Percentiles rank a stretch among this genome's conserved stretches.
Evolutionary conservation across 2,113 vertebrate genomes (phyloP).

Genomic region (Rhea americana): DNA sequence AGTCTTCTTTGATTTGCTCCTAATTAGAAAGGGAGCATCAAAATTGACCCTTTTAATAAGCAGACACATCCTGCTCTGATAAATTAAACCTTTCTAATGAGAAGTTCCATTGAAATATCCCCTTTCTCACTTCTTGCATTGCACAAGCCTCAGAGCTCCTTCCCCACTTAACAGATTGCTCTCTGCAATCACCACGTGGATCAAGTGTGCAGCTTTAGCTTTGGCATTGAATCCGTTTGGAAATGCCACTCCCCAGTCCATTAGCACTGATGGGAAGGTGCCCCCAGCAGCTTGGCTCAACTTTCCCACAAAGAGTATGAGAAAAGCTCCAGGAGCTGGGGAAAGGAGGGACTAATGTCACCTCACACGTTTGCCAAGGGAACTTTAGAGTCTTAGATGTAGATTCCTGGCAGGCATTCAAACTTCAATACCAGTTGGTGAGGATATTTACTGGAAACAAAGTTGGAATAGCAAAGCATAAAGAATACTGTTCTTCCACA

Average conservation of each 20-base stretch:
- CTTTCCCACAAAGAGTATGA: accelerated
- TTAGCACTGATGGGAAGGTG: neutral
- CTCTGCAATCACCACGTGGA: neutral
- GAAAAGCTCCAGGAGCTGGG: neutral
- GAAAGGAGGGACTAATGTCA: neutral
- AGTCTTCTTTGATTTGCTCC: neutral
- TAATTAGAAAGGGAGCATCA: neutral
- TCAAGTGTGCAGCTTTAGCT: neutral
- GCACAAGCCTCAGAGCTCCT: neutral
- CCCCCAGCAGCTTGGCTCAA: neutral
- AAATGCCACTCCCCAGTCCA: neutral
- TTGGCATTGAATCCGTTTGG: neutral
- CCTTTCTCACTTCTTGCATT: neutral
- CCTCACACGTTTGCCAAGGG: neutral
- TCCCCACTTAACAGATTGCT: neutral
- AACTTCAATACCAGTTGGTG: neutral
- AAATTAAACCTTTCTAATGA: conserved; percentile 10
- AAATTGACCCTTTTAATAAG: neutral
- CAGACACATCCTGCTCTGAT: neutral
- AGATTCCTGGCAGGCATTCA: neutral
- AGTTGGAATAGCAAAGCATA: conserved; percentile 38
- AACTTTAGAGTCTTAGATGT: neutral
- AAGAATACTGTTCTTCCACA: conserved; percentile 38
- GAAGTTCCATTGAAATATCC: neutral
- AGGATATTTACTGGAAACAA: conserved; percentile 19